A percentile compares a stretch with the other conserved stretches of the same genome.
phyloP scores from a whole-genome alignment of 2,888 invertebrate species.

The Oxyteleia sp. region DNA sequence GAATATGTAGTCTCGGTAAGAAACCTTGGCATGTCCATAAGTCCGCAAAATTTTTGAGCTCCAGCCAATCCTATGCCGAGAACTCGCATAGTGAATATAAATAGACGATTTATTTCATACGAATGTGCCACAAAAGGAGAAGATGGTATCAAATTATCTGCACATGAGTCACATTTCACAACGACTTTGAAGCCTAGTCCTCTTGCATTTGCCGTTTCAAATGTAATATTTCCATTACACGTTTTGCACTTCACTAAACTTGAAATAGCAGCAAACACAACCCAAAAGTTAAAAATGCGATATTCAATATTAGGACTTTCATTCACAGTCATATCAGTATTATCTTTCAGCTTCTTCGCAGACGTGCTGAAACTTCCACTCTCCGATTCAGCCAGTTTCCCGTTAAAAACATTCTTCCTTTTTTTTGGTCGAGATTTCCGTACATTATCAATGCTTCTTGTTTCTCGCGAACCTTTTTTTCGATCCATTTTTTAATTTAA shows the following conservation, averaged over 20 bases:
- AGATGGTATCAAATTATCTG: conserved; percentile 16
- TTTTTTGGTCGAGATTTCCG: conserved; percentile 14
- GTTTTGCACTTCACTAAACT: conserved; percentile 64
- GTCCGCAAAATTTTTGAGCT: conserved; percentile 28
- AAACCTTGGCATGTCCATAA: conserved; percentile 39
- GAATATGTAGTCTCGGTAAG: conserved; percentile 23
- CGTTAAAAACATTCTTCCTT: conserved; percentile 29
- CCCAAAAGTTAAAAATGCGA: conserved; percentile 72
- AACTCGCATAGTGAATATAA: conserved; percentile 47
- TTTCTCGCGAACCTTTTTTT: conserved; percentile 6
- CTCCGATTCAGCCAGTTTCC: conserved; percentile 67
- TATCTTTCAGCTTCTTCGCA: conserved; percentile 69
- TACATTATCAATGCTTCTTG: background rate
- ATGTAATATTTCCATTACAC: conserved; percentile 63
- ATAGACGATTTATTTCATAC: conserved; percentile 57
- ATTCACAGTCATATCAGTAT: conserved; percentile 60
- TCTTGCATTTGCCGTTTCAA: conserved; percentile 18
- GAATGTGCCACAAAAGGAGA: conserved; percentile 22
- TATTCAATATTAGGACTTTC: conserved; percentile 71
- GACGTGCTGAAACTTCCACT: conserved; percentile 73
- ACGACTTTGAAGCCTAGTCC: conserved; percentile 48
- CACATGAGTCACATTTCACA: conserved; percentile 26
- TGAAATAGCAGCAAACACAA: conserved; percentile 67
- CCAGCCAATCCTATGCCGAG: conserved; percentile 44
- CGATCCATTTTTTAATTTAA: conserved; percentile 2